Evolutionary conservation across 2,888 invertebrate species (phyloP).

Genomic region (Ypsolopha sequella): DNA sequence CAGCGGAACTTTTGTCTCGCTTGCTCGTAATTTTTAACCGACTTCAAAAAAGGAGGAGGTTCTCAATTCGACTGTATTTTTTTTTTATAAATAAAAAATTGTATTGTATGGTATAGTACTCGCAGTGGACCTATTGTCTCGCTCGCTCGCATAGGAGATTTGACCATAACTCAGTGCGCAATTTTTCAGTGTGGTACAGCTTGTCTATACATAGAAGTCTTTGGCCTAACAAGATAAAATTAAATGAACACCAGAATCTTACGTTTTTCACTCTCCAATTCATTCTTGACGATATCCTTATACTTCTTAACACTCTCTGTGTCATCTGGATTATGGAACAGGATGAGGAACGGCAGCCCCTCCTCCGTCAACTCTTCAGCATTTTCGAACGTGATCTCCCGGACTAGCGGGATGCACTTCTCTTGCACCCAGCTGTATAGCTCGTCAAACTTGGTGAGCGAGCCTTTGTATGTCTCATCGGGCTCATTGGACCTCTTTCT

Average conservation of each 20-base stretch:
- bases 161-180: too few relatives aligned
- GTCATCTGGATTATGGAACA: constrained; percentile 92
- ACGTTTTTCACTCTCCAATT: constrained; percentile 93
- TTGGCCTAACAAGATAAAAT: background rate
- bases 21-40: too few relatives aligned
- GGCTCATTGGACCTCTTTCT: constrained; percentile 83
- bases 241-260: constrained; percentile 38
- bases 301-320: constrained; percentile 86
- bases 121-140: too few relatives aligned
- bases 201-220: too few relatives aligned
- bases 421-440: constrained; percentile 91
- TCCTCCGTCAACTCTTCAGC: constrained; percentile 99
- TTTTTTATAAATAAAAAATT: too few relatives aligned
- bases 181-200: too few relatives aligned
- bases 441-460: constrained; percentile 82
- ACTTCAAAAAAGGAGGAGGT: too few relatives aligned
- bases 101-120: too few relatives aligned
- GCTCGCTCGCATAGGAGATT: too few relatives aligned
- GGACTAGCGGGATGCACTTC: constrained; percentile 95
- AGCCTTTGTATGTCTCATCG: constrained; percentile 87
- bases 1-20: too few relatives aligned
- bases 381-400: constrained; percentile 99
- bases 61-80: too few relatives aligned
- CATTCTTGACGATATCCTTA: constrained; percentile 81
- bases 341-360: constrained; percentile 96